Percentiles rank a stretch among this genome's conserved stretches.
phyloP scores from a whole-genome alignment of 2,888 invertebrate species.

The Volucella inanis region DNA sequence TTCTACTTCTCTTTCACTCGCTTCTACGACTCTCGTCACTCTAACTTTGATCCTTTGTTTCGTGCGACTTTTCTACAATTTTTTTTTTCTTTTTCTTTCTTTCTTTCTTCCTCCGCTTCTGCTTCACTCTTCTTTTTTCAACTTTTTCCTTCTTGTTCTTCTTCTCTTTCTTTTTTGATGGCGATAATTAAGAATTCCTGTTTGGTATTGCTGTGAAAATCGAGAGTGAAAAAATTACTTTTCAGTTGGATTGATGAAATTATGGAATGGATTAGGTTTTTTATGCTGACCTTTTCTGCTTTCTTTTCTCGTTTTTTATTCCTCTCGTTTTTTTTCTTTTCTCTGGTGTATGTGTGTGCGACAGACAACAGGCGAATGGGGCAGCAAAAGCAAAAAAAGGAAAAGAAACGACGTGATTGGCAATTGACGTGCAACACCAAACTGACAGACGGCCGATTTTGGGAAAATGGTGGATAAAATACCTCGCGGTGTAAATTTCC shows the following conservation, averaged over 20 bases:
- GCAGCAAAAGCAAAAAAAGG: constrained; percentile 77
- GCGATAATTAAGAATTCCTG: constrained; percentile 72
- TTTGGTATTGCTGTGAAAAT: constrained; percentile 61
- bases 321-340: constrained; percentile 47
- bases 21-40: constrained; percentile 75
- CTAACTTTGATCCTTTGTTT: constrained; percentile 76
- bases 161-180: constrained; percentile 70
- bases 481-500: constrained; percentile 68
- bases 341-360: constrained; percentile 71
- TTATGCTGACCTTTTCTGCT: constrained; percentile 73
- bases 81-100: constrained; percentile 12
- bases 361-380: constrained; percentile 77
- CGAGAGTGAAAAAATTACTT: constrained; percentile 57
- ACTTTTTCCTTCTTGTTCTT: constrained; percentile 11
- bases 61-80: constrained; percentile 59
- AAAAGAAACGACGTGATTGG: constrained; percentile 78
- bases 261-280: constrained; percentile 66
- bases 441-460: constrained; percentile 75
- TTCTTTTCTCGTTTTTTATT: constrained; percentile 72
- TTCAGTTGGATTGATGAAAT: constrained; percentile 66
- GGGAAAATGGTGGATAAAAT: constrained; percentile 72
- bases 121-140: constrained; percentile 2
- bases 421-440: constrained; percentile 80
- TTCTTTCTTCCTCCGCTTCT: constrained; percentile 21
- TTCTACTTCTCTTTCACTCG: constrained; percentile 76